Base-by-base conservation (phyloP, 2,888 invertebrate species). In the Scaptomyza parva region DNA sequence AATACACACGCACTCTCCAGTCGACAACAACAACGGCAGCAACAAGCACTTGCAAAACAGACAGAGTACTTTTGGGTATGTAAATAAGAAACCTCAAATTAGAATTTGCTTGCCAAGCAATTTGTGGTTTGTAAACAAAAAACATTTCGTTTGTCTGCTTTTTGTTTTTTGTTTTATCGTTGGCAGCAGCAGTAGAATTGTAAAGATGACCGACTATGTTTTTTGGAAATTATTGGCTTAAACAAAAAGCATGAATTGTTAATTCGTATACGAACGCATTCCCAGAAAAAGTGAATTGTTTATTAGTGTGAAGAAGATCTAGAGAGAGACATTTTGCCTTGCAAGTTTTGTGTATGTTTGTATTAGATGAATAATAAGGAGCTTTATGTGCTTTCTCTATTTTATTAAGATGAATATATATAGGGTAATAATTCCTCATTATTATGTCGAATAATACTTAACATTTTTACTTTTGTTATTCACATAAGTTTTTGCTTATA, bases 51-150 rank as follows among this genome's bases (percentile, higher is more conserved):
- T 47, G 14, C 39, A 45, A 45, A 33, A 14, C 53, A 37, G 20
- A 18, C 61, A n/a, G 39, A 37, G 17, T 18, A 47, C 47, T 45
- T 51, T 52, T 20, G 14, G 14, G 14, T 33, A 41, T 60, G 65
- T 62, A 70, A 61, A 70, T 59, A 62, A 41, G 20, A 28, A 53
- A 59, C 17, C 26, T 14, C 24, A 63, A 67, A 66, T 53, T 61
- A 53, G 61, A 76, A 81, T 70, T 60, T 53, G 68, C 64, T 68
- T 77, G 43, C 65, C 68, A 58, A 63, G 58, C 64, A 62, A 44
- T 61, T 72, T 65, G 51, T 61, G 64, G 64, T 55, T 74, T 81
- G 69, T 85, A 77, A 78, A 81, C 79, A 85, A 73, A 85, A 69
- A 82, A 62, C 44, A 50, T 40, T 43, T 45, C 22, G 48, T 63